These are phyloP conservation scores for Scrobipalpa costella DNA, from an alignment of 2,888 invertebrate species.

Conservation along the genomic window DNA sequence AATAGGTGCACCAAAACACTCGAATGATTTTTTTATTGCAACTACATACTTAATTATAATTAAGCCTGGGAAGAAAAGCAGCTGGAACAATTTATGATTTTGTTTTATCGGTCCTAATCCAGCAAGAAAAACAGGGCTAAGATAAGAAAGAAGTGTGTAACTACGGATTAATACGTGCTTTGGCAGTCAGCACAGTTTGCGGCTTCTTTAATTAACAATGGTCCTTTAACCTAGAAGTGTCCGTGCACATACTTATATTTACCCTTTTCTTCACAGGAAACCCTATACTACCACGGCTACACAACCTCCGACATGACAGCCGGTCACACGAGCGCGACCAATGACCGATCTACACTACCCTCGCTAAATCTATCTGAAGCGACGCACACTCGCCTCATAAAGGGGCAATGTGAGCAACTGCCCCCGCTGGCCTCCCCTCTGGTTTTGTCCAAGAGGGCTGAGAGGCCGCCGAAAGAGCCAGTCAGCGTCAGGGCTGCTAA, in stretches of 20 bases:
- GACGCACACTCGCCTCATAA: constrained; percentile 58
- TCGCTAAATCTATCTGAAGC: constrained; percentile 67
- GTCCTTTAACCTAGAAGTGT: too few species aligned
- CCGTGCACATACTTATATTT: neutral
- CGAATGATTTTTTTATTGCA: too few species aligned
- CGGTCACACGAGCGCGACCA: constrained; percentile 63
- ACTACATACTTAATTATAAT: too few species aligned
- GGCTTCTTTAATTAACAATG: too few species aligned
- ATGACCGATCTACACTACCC: constrained; percentile 66
- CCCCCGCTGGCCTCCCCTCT: constrained; percentile 73
- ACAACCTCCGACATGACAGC: constrained; percentile 69
- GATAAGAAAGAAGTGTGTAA: too few species aligned
- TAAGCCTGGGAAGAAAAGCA: too few species aligned
- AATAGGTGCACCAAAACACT: too few species aligned
- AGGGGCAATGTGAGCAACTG: constrained; percentile 68
- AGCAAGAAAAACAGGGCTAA: too few species aligned
- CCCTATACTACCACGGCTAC: constrained; percentile 74
- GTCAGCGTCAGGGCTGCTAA: constrained; percentile 53
- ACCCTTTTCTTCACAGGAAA: constrained; percentile 58
- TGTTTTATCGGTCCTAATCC: too few species aligned
- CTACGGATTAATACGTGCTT: too few species aligned
- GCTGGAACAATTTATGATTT: too few species aligned
- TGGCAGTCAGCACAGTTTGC: too few species aligned
- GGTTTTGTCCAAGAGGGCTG: constrained; percentile 58
- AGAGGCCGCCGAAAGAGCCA: constrained; percentile 53